phyloP scores from a whole-genome alignment of 2,113 vertebrate species.

The Poicephalus gulielmi region DNA sequence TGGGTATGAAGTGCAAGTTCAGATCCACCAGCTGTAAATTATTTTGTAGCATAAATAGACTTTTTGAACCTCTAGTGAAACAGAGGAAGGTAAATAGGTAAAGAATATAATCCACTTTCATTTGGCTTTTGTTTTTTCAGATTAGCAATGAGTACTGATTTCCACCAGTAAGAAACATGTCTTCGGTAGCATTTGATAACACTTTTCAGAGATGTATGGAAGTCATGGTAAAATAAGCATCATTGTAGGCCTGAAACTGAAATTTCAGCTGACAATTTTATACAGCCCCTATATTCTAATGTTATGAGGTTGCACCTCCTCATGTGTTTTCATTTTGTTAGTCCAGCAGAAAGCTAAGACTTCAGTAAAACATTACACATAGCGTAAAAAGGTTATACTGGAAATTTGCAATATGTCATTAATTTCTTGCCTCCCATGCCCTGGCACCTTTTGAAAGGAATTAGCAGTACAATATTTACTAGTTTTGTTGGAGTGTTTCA shows the following conservation, averaged over 20 bases:
- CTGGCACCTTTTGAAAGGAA: constrained; percentile 13
- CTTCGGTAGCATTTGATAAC: not conserved
- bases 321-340: not conserved
- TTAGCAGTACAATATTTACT: not conserved
- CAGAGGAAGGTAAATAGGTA: not conserved
- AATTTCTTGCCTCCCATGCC: not conserved
- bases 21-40: not conserved
- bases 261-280: not conserved
- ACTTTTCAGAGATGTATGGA: not conserved
- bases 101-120: not conserved
- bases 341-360: not conserved
- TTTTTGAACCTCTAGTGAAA: not conserved
- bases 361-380: not conserved
- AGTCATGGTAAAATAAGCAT: not conserved
- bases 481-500: not conserved
- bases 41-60: not conserved
- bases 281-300: not conserved
- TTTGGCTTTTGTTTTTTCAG: constrained; percentile 22
- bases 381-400: not conserved
- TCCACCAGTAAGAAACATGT: not conserved
- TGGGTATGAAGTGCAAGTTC: not conserved
- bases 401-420: not conserved
- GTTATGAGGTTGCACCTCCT: not conserved
- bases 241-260: not conserved
- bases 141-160: constrained; percentile 16